Conservation (phyloP, 1,140 invertebrate species). For the Ericerus pela region DNA sequence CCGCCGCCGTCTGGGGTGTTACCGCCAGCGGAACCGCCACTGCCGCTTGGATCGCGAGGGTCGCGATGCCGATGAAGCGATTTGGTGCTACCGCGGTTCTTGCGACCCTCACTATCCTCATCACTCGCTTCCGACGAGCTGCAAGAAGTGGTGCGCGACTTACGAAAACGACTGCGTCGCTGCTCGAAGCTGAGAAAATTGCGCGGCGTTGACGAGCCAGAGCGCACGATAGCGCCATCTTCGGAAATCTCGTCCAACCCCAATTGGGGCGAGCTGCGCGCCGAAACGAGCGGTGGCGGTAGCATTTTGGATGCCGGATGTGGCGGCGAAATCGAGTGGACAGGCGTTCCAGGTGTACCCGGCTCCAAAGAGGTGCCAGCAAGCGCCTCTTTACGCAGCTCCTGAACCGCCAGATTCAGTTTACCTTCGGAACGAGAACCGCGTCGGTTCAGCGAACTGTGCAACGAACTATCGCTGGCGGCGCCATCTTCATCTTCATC, state of each 20-base stretch:
- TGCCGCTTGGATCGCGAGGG: slow-evolving; percentile 41
- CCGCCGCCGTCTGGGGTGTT: slow-evolving; percentile 18
- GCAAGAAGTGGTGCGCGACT: slow-evolving; percentile 67
- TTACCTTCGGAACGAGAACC: slow-evolving; percentile 29
- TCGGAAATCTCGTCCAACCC: slow-evolving; percentile 57
- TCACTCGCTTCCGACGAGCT: slow-evolving; percentile 81
- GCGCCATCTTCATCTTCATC: slow-evolving; percentile 53
- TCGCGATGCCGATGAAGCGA: slow-evolving; percentile 20
- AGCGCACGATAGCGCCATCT: slow-evolving; percentile 33
- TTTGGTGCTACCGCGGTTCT: slow-evolving; percentile 41
- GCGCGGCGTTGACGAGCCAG: slow-evolving; percentile 23
- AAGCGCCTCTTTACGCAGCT: slow-evolving; percentile 24
- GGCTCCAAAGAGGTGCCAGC: slow-evolving; percentile 31
- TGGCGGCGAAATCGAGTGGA: slow-evolving; percentile 28
- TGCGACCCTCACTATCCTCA: slow-evolving; percentile 68
- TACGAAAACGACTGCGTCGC: slow-evolving; percentile 37
- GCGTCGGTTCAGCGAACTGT: slow-evolving; percentile 22
- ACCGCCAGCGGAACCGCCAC: slow-evolving; percentile 28
- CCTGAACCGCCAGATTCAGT: slow-evolving; percentile 23
- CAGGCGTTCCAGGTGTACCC: slow-evolving; percentile 24
- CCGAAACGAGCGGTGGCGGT: slow-evolving; percentile 6
- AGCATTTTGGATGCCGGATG: slow-evolving; percentile 27
- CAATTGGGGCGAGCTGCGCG: slow-evolving; percentile 33
- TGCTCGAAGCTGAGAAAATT: slow-evolving; percentile 17
- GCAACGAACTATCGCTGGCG: slow-evolving; percentile 20